A percentile compares a stretch with the other conserved stretches of the same genome.
These are phyloP conservation scores for Loriculus beryllinus DNA, from an alignment of 2,797 vertebrate species.

Conservation along the genomic window DNA sequence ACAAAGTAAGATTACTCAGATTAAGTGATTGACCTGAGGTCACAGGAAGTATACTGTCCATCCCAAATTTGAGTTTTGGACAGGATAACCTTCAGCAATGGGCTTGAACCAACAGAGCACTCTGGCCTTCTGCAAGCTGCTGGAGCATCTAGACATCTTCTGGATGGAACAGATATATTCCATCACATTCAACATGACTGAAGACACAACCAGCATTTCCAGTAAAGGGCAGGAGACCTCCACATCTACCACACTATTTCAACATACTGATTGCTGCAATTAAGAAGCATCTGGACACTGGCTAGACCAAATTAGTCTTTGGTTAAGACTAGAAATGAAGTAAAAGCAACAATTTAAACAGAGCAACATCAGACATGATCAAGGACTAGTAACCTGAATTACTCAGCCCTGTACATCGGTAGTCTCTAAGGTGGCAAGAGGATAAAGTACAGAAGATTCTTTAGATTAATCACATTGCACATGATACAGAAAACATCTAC, in stretches of 20 bases:
- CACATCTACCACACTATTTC: background rate
- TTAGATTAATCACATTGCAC: background rate
- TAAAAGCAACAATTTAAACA: background rate
- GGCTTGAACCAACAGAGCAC: background rate
- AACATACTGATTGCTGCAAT: background rate
- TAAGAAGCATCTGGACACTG: background rate
- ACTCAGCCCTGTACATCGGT: background rate
- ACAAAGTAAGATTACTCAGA: slow-evolving; percentile 50
- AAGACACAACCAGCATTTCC: background rate
- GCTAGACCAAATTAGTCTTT: background rate
- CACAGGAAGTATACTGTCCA: slow-evolving; percentile 10
- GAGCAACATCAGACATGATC: background rate
- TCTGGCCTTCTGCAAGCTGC: background rate
- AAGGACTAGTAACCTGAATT: background rate
- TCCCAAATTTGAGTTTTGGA: background rate
- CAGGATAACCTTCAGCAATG: background rate
- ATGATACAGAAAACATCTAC: background rate
- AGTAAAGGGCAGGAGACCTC: background rate
- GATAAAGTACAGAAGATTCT: background rate
- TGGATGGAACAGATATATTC: background rate
- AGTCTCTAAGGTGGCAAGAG: background rate
- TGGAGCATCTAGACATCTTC: background rate
- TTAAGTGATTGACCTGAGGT: slow-evolving; percentile 35
- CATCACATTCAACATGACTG: fast-evolving
- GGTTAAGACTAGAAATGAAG: background rate